Percentiles rank a stretch among this genome's conserved stretches.
Conservation (phyloP, 2,113 vertebrate genomes). For the Dermatemys mawii region DNA sequence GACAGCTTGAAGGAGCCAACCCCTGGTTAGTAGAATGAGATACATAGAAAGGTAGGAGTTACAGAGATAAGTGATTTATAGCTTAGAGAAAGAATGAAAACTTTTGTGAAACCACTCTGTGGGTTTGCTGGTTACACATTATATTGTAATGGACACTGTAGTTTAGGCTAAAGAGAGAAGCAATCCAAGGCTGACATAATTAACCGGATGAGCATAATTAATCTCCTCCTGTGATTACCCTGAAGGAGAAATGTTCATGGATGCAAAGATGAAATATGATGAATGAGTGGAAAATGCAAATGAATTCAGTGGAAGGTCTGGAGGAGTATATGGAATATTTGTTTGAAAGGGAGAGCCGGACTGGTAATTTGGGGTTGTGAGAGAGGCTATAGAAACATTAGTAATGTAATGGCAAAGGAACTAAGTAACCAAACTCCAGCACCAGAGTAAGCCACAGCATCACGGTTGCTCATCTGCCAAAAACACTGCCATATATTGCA, state of each 20-base stretch:
- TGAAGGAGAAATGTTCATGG: constrained; percentile 11
- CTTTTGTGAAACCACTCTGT: not conserved
- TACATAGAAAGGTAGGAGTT: fast-evolving
- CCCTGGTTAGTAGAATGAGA: not conserved
- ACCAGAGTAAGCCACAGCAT: not conserved
- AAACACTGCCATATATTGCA: not conserved
- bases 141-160: not conserved
- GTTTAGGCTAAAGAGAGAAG: not conserved
- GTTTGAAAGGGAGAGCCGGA: not conserved
- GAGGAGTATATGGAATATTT: not conserved
- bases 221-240: constrained; percentile 7
- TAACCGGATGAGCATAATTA: constrained; percentile 54
- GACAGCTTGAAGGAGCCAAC: not conserved
- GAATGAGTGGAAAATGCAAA: not conserved
- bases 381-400: not conserved
- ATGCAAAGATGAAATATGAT: constrained; percentile 2
- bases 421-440: not conserved
- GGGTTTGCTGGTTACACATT: not conserved
- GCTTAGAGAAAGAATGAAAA: not conserved
- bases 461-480: not conserved
- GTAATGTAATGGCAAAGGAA: not conserved
- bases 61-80: not conserved
- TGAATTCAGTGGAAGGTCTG: not conserved
- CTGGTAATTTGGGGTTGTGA: not conserved
- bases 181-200: not conserved